These are phyloP conservation scores for Lanius collurio DNA, from an alignment of 2,113 vertebrate genomes.

Conservation along the genomic window DNA sequence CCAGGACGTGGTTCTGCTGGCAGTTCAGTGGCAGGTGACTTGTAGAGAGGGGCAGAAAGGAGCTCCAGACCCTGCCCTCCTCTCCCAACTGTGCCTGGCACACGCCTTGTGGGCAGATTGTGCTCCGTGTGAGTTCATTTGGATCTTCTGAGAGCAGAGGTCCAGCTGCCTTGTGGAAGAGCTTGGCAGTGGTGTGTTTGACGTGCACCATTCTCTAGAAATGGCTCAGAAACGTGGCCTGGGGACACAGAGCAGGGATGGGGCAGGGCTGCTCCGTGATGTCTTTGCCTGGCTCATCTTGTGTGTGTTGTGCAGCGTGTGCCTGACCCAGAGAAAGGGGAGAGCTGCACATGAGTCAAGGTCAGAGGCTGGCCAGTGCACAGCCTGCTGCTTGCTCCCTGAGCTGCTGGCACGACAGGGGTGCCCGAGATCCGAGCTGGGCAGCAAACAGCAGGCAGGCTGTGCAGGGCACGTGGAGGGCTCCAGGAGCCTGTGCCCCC, in stretches of 20 bases:
- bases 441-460: not conserved
- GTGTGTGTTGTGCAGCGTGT: not conserved
- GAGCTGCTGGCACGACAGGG: not conserved
- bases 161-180: not conserved
- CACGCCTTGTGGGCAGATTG: not conserved
- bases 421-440: not conserved
- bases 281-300: not conserved
- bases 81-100: not conserved
- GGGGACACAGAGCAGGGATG: not conserved
- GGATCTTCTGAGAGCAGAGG: not conserved
- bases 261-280: not conserved
- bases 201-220: not conserved
- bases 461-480: not conserved
- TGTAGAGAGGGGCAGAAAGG: not conserved
- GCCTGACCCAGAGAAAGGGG: not conserved
- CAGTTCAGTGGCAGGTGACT: not conserved
- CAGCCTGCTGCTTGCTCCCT: not conserved
- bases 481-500: not conserved
- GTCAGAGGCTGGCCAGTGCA: not conserved
- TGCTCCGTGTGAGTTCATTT: not conserved
- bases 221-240: not conserved
- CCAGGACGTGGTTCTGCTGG: not conserved
- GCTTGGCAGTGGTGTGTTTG: not conserved
- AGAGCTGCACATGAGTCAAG: not conserved
- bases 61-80: not conserved